phyloP scores from a whole-genome alignment of 2,888 invertebrate species.

The Perdita meconis region DNA sequence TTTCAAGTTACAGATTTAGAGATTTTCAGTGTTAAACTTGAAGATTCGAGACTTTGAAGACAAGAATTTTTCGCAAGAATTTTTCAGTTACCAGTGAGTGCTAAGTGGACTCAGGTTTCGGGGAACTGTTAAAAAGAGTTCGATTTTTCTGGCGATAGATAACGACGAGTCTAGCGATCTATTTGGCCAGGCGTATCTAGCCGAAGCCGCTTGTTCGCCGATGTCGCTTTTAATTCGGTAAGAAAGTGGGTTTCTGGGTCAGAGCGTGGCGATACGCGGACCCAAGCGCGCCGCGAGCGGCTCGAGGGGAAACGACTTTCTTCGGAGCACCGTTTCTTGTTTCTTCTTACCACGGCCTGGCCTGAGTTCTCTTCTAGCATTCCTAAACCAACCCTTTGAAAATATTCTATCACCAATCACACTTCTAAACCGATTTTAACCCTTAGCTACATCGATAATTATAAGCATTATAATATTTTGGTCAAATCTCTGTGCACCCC shows the following conservation, averaged over 20 bases:
- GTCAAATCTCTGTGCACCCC: too few species aligned
- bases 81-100: too few species aligned
- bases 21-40: not conserved
- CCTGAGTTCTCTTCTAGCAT: too few species aligned
- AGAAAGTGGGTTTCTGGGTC: slow-evolving; percentile 79
- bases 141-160: too few species aligned
- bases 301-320: slow-evolving; percentile 47
- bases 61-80: not conserved
- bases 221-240: slow-evolving; percentile 80
- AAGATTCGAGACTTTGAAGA: not conserved
- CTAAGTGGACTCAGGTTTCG: too few species aligned
- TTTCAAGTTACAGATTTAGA: not conserved
- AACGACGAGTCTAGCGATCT: too few species aligned
- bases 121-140: too few species aligned
- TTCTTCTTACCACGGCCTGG: not conserved
- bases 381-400: too few species aligned
- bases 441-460: too few species aligned
- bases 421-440: too few species aligned
- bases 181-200: slow-evolving; percentile 46
- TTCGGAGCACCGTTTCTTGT: slow-evolving; percentile 46
- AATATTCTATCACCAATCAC: too few species aligned
- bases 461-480: too few species aligned
- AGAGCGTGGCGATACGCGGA: slow-evolving; percentile 73
- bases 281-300: slow-evolving; percentile 41
- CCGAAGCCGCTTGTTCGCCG: slow-evolving; percentile 68